Percentiles rank a stretch among this genome's conserved stretches.
Conservation (phyloP, 2,888 invertebrate genomes). For the Agapostemon virescens region DNA sequence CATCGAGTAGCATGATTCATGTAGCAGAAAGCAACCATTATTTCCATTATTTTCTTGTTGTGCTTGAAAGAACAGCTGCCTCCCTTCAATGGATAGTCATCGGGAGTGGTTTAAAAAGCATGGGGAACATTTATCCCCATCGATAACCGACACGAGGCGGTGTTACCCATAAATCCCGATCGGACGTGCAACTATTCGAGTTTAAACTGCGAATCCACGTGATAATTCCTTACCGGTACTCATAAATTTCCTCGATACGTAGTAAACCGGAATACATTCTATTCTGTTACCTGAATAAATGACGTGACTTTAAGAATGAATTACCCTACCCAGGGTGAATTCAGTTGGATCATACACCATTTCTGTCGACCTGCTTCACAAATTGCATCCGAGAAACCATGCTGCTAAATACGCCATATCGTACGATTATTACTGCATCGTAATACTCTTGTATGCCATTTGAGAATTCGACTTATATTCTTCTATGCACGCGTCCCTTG, state of each 20-base stretch:
- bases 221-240: constrained; percentile 33
- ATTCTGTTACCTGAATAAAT: constrained; percentile 32
- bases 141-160: constrained; percentile 14
- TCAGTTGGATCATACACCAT: background rate
- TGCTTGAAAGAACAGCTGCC: constrained; percentile 1
- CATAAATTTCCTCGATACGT: constrained; percentile 32
- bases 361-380: background rate
- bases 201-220: constrained; percentile 19
- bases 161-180: constrained; percentile 36
- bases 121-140: constrained; percentile 25
- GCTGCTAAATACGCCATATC: background rate
- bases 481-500: too few species aligned
- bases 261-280: constrained; percentile 14
- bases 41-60: background rate
- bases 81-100: background rate
- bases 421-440: background rate
- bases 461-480: too few species aligned
- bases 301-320: constrained; percentile 44
- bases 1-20: background rate
- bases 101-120: background rate
- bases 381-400: background rate
- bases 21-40: background rate
- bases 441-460: background rate
- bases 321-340: background rate
- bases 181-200: constrained; percentile 19